Base-by-base conservation (phyloP, 2,113 vertebrate genomes). In the Chionodraco myersi region DNA sequence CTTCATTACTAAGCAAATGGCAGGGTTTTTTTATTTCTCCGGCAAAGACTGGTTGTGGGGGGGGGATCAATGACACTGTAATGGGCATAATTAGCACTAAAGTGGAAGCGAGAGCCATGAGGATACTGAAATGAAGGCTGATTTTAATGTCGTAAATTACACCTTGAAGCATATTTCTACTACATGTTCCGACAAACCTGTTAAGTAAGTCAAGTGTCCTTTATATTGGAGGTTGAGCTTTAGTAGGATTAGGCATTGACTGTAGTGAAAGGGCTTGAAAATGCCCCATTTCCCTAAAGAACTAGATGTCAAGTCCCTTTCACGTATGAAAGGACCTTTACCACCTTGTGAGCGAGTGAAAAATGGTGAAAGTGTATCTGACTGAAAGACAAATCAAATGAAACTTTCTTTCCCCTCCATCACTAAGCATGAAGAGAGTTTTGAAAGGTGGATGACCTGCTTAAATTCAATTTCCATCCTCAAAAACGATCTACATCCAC, bases 31-130 rank as follows among this genome's bases (percentile, higher is more conserved):
- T 68, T 69, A 93, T 94, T 96, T 94, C 88, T 92, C 30, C 84
- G 90, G 92, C 85, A 86, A 81, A 87, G 91, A 86, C 74, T 36
- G 45, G 53, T 36, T 58, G 64, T 16, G 72, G 65, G 61, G 49
- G 58, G 67, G 53, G 93, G 80, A 64, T 90, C 89, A 95, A 94
- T 96, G 95, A 90, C 90, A 92, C 85, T 87, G 92, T 95, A 96
- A 96, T 95, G 92, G 93, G 84, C 75, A 88, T 94, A 96, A 96
- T 97, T 96, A 96, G 88, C 91, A 93, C 90, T 94, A 94, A 95
- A 96, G 90, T 91, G 57, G 82, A 95, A 69, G 86, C 90, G 85
- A 93, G 91, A 93, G 88, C 92, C 89, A 92, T 82, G 87, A 94
- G 89, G 77, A 95, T 74, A 82, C 95, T 92, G 92, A 92, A 94